Evolutionary conservation across 2,888 invertebrate genomes (phyloP).

Genomic region (Drosophila eohydei): DNA sequence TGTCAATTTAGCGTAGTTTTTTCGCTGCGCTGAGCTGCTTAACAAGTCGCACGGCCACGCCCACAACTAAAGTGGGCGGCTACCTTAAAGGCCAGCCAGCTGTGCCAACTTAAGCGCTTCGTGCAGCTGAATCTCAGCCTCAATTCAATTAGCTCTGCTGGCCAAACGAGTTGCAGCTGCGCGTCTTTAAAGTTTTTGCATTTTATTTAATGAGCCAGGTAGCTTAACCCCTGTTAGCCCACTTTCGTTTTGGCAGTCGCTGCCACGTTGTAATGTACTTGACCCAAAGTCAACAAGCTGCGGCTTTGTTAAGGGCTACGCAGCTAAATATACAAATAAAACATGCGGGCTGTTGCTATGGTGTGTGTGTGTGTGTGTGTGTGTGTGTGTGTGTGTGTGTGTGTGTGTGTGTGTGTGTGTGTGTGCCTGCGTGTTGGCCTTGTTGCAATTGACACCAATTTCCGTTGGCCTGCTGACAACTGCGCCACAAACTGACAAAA

Average conservation of each 20-base stretch:
- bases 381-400: slow-evolving; percentile 1
- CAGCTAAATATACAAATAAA: slow-evolving; percentile 13
- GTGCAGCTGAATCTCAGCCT: slow-evolving; percentile 9
- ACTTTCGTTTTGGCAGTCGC: slow-evolving; percentile 32
- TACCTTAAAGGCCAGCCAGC: slow-evolving; percentile 22
- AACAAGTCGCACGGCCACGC: slow-evolving; percentile 20
- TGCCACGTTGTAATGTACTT: slow-evolving; percentile 44
- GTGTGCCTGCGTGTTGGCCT: slow-evolving; percentile 47
- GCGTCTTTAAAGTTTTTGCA: slow-evolving; percentile 12
- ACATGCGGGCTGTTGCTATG: background rate
- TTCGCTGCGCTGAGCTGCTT: slow-evolving; percentile 36
- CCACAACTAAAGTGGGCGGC: slow-evolving; percentile 13
- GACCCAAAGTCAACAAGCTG: slow-evolving; percentile 56
- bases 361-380: slow-evolving; percentile 10
- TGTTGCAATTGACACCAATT: slow-evolving; percentile 71
- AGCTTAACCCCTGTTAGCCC: slow-evolving; percentile 67
- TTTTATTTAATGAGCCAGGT: slow-evolving; percentile 59
- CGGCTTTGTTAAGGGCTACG: slow-evolving; percentile 15
- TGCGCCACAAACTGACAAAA: slow-evolving; percentile 2
- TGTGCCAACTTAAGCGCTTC: slow-evolving; percentile 8
- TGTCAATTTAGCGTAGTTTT: slow-evolving; percentile 61
- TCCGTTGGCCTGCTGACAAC: slow-evolving; percentile 53
- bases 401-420: slow-evolving; percentile 1
- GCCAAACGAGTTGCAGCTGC: slow-evolving; percentile 9
- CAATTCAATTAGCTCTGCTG: slow-evolving; percentile 4